Percentiles rank a stretch among this genome's conserved stretches.
Conservation (phyloP, 2,113 vertebrate genomes). For the Gallinago paraguaiae region DNA sequence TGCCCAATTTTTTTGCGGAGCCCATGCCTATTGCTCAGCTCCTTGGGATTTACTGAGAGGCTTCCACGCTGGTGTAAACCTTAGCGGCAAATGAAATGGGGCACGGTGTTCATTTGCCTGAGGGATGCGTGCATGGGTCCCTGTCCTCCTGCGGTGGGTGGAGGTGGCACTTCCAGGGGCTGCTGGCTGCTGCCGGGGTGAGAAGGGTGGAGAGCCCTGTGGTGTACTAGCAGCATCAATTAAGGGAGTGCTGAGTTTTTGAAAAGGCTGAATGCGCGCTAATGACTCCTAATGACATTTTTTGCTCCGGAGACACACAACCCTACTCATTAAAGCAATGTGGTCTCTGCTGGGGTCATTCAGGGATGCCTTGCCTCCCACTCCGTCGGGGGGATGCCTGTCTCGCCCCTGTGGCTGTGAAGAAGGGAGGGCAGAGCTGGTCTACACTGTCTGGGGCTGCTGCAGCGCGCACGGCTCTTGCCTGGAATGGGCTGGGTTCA, state of each 20-base stretch:
- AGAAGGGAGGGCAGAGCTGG: neutral
- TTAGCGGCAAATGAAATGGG: neutral
- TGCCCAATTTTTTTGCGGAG: neutral
- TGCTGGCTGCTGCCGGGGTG: neutral
- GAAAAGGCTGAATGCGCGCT: neutral
- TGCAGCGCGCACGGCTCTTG: neutral
- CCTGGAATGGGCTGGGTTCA: neutral
- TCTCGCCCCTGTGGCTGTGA: neutral
- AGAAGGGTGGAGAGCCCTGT: neutral
- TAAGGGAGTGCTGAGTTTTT: neutral
- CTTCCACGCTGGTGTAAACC: fast-evolving
- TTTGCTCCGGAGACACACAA: neutral
- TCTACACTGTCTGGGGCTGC: neutral
- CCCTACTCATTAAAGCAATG: constrained; percentile 4
- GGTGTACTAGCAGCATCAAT: neutral
- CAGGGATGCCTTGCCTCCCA: constrained; percentile 2
- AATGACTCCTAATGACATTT: constrained; percentile 47
- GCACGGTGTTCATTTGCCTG: neutral
- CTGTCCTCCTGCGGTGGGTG: neutral
- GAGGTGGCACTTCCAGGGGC: neutral
- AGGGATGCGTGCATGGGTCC: neutral
- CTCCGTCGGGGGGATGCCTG: neutral
- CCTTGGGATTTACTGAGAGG: neutral
- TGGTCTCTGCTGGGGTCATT: neutral
- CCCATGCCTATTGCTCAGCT: neutral